Conservation (phyloP, 2,113 vertebrate genomes). For the Callaeas wilsoni region DNA sequence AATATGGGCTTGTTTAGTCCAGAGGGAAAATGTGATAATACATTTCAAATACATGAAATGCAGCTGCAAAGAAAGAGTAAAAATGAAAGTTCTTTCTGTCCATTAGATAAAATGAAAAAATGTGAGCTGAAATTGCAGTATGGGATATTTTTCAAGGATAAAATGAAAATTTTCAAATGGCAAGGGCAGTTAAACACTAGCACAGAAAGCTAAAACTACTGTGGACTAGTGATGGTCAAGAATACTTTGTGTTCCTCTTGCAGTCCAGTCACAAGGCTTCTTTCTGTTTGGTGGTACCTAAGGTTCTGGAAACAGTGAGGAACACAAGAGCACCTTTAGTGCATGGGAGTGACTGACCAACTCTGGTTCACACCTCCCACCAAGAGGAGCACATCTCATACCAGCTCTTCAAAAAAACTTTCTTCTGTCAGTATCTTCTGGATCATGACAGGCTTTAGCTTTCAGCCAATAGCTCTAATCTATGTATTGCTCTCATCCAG, state of each 20-base stretch:
- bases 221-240: background rate
- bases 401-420: background rate
- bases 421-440: background rate
- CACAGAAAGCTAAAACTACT: background rate
- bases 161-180: background rate
- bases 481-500: background rate
- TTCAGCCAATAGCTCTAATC: background rate
- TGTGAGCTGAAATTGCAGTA: background rate
- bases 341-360: background rate
- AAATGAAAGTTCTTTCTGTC: background rate
- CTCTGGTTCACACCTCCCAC: background rate
- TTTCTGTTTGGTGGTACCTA: background rate
- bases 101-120: background rate
- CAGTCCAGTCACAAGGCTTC: background rate
- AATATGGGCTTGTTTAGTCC: background rate
- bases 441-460: background rate
- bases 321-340: background rate
- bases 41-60: background rate
- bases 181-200: background rate
- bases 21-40: background rate
- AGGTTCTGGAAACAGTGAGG: background rate
- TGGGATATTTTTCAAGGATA: background rate
- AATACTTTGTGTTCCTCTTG: background rate
- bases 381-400: background rate
- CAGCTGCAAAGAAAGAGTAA: background rate